Evolutionary conservation across 2,797 vertebrate species (phyloP), one percentile per base, ranked within the genome.

Genomic region (Eupleurogrammus muticus): DNA sequence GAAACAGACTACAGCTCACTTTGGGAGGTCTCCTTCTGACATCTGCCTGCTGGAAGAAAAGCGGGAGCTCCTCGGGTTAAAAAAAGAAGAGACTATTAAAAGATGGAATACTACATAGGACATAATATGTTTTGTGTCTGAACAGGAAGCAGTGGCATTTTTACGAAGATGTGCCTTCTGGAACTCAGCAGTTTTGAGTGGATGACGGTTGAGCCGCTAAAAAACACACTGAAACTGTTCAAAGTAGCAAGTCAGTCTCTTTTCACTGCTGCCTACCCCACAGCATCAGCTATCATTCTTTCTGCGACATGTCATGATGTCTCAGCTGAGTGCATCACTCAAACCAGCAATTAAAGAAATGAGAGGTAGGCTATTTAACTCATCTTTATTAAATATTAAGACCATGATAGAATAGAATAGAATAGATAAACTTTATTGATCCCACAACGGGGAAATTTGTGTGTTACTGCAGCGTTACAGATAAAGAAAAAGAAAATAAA

Each of bases 141-240:
- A 51, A 10, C 64, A 56, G 34, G 49, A 64, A 24, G 60, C 11
- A 63, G 48, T 1, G 12, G 52, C n/a, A 8, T 65, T 17, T 54
- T 28, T 52, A 8, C 40, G 8, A 28, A 46, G 11, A 7, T 24
- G 17, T 38, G n/a, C 8, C 40, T 20, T 44, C 46, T 53, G 23
- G 62, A 34, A 17, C 9, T 46, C 0, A 50, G 19, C 34, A 50
- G 34, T 16, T 60, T 44, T 3, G 58, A 58, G 21, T 28, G 38
- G 38, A 11, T 10, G 6, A n/a, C 28, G 55, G 16, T 58, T 28
- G 38, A 58, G 10, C 16, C 44, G 32, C 17, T 19, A 28, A 58
- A 44, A 58, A 23, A 44, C 55, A 44, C 28, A 7, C 9, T 36
- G 23, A 64, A 64, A 42, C 24, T 38, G 9, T 34, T 32, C n/a